A percentile compares a stretch with the other conserved stretches of the same genome.
Conservation (phyloP, 2,797 vertebrate genomes). For the Urocyon cinereoargenteus region DNA sequence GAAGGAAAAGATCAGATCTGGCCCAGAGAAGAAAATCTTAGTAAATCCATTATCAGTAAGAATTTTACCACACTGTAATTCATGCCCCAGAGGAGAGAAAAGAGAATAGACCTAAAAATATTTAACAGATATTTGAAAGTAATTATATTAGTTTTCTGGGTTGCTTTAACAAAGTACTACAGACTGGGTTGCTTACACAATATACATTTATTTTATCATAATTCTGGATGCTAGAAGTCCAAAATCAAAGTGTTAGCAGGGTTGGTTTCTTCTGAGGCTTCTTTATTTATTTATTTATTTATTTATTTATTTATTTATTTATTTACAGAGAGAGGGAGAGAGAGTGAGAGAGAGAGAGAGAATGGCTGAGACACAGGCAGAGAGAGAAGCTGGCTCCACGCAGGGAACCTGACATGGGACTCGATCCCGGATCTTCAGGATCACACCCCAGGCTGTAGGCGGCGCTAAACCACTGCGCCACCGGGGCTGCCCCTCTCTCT, state of each 20-base stretch:
- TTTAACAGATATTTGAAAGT: background rate
- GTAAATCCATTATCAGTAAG: background rate
- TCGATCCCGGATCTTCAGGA: no score
- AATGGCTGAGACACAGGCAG: no score
- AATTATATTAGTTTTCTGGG: background rate
- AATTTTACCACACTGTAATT: background rate
- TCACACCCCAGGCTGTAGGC: no score
- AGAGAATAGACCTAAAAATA: background rate
- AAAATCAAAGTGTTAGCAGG: background rate
- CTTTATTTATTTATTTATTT: no score
- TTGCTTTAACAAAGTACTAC: background rate
- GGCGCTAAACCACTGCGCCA: no score
- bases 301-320: no score
- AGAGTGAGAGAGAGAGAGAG: no score
- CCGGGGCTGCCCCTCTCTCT: background rate
- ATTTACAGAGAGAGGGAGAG: no score
- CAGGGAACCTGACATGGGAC: no score
- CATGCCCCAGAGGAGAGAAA: background rate
- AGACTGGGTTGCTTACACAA: background rate
- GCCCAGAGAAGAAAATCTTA: background rate
- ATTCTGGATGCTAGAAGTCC: background rate
- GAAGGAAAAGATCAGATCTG: background rate
- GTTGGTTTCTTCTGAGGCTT: background rate
- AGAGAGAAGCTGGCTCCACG: no score
- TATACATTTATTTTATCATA: background rate